These are phyloP conservation scores for Dunckerocampus dactyliophorus DNA, from an alignment of 2,113 vertebrate species.

Conservation along the genomic window DNA sequence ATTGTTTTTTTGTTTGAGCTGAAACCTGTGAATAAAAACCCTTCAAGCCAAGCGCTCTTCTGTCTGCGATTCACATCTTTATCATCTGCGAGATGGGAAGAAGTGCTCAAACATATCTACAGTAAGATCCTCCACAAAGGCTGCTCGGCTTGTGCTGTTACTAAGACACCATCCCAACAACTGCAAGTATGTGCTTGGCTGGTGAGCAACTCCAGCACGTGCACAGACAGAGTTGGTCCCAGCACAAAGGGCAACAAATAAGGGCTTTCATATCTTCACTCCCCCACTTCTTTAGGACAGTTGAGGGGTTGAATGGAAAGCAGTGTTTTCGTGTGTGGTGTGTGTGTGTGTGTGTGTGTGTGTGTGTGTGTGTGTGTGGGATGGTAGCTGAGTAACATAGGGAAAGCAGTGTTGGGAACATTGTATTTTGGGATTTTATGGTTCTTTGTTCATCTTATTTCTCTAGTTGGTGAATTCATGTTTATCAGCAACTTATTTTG, in stretches of 20 bases:
- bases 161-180: constrained; percentile 62
- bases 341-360: neutral
- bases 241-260: constrained; percentile 66
- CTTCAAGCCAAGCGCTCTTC: neutral
- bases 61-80: neutral
- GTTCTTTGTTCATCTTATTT: constrained; percentile 12
- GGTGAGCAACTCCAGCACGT: constrained; percentile 46
- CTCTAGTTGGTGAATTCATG: constrained; percentile 4
- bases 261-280: constrained; percentile 66
- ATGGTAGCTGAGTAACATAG: constrained; percentile 9
- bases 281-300: constrained; percentile 54
- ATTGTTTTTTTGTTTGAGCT: constrained; percentile 43
- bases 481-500: constrained; percentile 13
- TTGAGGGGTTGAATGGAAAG: constrained; percentile 52
- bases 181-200: constrained; percentile 59
- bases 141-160: constrained; percentile 51
- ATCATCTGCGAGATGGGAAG: constrained; percentile 5
- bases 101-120: constrained; percentile 31
- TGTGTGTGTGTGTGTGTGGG: neutral
- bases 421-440: constrained; percentile 39
- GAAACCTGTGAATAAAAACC: constrained; percentile 16
- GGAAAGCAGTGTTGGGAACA: constrained; percentile 39
- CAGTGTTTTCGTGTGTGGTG: constrained; percentile 2
- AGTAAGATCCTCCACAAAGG: constrained; percentile 37
- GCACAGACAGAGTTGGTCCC: constrained; percentile 43